These are phyloP conservation scores for Syngnathus scovelli DNA, from an alignment of 2,113 vertebrate species.

Conservation along the genomic window DNA sequence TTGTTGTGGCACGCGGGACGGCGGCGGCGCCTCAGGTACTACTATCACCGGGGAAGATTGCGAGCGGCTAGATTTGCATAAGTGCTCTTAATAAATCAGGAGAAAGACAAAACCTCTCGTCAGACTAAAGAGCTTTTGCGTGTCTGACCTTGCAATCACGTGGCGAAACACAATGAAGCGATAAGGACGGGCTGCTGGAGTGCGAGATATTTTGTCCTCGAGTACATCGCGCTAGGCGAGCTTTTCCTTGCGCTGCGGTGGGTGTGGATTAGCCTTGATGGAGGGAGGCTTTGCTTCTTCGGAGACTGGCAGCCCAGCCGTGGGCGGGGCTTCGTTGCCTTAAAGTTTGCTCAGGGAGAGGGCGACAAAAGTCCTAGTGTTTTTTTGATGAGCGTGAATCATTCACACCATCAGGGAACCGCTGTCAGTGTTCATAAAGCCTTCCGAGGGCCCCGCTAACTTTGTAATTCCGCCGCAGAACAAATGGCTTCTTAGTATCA, in stretches of 20 bases:
- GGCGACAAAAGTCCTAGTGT: conserved; percentile 25
- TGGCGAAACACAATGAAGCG: conserved; percentile 20
- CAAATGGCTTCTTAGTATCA: too few species aligned
- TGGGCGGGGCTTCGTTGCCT: conserved; percentile 12
- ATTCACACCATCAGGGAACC: conserved; percentile 19
- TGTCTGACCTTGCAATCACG: conserved; percentile 36
- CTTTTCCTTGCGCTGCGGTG: conserved; percentile 30
- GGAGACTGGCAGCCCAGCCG: background rate
- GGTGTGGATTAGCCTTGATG: conserved; percentile 60
- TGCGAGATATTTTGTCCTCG: conserved; percentile 29
- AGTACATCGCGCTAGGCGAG: conserved; percentile 18
- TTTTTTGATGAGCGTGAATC: conserved; percentile 37
- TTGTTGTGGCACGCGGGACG: conserved; percentile 54
- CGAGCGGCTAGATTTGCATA: conserved; percentile 61
- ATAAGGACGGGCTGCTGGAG: conserved; percentile 28
- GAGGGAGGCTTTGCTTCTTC: conserved; percentile 26
- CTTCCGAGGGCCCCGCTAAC: background rate
- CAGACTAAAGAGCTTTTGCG: conserved; percentile 11
- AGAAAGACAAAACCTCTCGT: conserved; percentile 34
- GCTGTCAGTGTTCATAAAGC: conserved; percentile 37
- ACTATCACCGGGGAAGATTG: conserved; percentile 52
- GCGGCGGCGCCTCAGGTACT: conserved; percentile 54
- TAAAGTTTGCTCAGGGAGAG: conserved; percentile 34
- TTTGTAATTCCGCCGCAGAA: background rate
- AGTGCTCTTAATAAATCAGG: conserved; percentile 63